These are phyloP conservation scores for Hesperophylax magnus DNA, from an alignment of 1,140 invertebrate genomes.

Conservation along the genomic window DNA sequence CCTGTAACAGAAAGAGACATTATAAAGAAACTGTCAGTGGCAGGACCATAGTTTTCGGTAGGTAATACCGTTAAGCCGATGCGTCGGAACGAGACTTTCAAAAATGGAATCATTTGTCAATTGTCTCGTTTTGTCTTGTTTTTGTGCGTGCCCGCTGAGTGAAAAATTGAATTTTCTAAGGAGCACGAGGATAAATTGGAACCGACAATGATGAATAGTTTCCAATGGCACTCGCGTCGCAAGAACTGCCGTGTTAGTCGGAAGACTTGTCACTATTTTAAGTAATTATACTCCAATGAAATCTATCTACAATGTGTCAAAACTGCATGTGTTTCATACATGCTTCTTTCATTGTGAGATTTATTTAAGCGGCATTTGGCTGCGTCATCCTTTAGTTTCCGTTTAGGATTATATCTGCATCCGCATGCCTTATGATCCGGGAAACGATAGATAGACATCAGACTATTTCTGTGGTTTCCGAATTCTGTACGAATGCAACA, in stretches of 20 bases:
- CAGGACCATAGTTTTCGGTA: not conserved
- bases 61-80: constrained; percentile 4
- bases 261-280: not conserved
- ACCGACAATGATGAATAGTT: constrained; percentile 7
- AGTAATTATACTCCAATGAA: not conserved
- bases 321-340: too few relatives aligned
- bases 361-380: too few relatives aligned
- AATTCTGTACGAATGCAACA: too few relatives aligned
- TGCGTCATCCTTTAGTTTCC: too few relatives aligned
- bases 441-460: too few relatives aligned
- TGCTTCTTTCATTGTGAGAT: too few relatives aligned
- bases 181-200: constrained; percentile 31
- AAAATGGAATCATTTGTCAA: constrained; percentile 47
- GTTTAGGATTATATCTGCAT: too few relatives aligned
- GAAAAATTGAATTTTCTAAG: constrained; percentile 30
- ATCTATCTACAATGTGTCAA: not conserved
- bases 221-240: not conserved
- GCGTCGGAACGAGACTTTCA: constrained; percentile 28
- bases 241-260: not conserved
- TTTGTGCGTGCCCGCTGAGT: not conserved
- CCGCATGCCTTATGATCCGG: too few relatives aligned
- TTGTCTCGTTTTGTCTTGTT: constrained; percentile 42
- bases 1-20: too few relatives aligned
- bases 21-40: not conserved
- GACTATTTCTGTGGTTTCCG: too few relatives aligned